These are phyloP conservation scores for Odontocolon sp. DNA, from an alignment of 2,888 invertebrate genomes.

Conservation along the genomic window DNA sequence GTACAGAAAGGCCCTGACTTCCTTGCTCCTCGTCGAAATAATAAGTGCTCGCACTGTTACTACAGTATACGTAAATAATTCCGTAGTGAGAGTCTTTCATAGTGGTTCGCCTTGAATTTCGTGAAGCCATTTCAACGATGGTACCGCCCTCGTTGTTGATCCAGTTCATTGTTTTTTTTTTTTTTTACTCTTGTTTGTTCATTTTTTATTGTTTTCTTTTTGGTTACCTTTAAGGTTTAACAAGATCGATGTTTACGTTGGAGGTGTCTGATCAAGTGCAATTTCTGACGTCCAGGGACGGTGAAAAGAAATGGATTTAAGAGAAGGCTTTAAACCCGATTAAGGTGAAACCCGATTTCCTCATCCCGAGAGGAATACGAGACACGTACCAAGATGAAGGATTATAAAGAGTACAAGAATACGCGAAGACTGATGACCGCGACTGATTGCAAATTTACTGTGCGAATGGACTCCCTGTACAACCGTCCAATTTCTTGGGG, in stretches of 20 bases:
- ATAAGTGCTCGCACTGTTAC: conserved; percentile 2
- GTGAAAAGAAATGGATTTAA: background rate
- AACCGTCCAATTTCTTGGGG: conserved; percentile 5
- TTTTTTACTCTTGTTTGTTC: conserved; percentile 13
- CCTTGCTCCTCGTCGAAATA: conserved; percentile 22
- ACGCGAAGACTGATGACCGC: conserved; percentile 13
- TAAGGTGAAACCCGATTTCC: conserved; percentile 22
- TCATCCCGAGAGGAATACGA: background rate
- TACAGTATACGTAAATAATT: conserved; percentile 13
- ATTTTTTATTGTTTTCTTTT: too few relatives aligned
- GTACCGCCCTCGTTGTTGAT: conserved; percentile 39
- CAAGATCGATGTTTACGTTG: conserved; percentile 31
- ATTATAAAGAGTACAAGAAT: conserved; percentile 5
- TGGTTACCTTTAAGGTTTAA: conserved; percentile 24
- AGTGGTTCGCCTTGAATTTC: conserved; percentile 53
- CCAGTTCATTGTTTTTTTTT: conserved; percentile 39
- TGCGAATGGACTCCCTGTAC: conserved; percentile 3
- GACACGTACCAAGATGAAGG: conserved; percentile 14
- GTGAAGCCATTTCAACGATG: conserved; percentile 23
- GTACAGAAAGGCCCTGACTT: conserved; percentile 18
- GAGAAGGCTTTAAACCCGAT: background rate
- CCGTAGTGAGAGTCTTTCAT: conserved; percentile 18
- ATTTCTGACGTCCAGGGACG: conserved; percentile 23
- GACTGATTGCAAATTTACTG: conserved; percentile 40
- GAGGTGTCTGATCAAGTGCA: conserved; percentile 5